Evolutionary conservation across 2,113 vertebrate genomes (phyloP).

Genomic region (Catharus bicknelli): DNA sequence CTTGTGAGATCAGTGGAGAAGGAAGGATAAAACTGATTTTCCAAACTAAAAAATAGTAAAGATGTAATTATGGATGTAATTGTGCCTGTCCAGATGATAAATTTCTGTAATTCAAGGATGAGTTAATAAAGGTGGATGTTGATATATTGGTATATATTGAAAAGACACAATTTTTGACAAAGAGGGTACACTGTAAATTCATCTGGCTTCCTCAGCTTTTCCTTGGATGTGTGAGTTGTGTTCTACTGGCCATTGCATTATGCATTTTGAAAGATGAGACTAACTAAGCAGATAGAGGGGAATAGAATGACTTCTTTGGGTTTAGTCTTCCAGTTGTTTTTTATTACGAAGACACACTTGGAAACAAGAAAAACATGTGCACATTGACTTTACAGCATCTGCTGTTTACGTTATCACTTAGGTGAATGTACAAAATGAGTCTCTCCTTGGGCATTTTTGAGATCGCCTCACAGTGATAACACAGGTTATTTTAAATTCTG

Average conservation of each 20-base stretch:
- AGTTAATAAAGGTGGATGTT: background rate
- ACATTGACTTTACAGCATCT: background rate
- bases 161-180: background rate
- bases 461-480: background rate
- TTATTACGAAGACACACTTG: background rate
- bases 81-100: background rate
- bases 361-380: background rate
- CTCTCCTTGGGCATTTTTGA: background rate
- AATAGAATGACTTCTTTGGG: background rate
- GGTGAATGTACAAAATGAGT: background rate
- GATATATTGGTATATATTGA: background rate
- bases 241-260: background rate
- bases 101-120: background rate
- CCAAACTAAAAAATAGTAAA: background rate
- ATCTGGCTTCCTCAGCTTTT: background rate
- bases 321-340: background rate
- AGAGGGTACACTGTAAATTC: background rate
- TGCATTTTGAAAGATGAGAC: background rate
- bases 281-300: background rate
- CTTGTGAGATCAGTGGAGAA: background rate
- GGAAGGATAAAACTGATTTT: background rate
- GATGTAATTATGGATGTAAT: background rate
- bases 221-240: background rate
- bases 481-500: background rate
- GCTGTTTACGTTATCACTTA: background rate